Base-by-base conservation (phyloP, 2,888 invertebrate species). In the Phalera bucephala region DNA sequence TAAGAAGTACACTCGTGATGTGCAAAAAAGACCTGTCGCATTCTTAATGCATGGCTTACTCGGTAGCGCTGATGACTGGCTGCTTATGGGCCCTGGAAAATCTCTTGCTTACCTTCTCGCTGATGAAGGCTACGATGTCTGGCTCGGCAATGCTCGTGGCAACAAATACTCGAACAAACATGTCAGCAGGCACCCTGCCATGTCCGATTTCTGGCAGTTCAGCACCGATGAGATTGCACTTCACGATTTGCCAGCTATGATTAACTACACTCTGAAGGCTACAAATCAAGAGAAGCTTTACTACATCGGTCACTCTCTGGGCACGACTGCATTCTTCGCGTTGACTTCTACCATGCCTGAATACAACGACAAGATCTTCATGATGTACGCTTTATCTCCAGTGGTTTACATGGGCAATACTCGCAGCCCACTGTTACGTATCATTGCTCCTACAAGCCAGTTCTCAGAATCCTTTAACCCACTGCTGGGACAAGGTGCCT, bases 41-140 rank as follows among this genome's bases (percentile, higher is more conserved):
- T 80, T 93, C 40, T 52, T 93, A 22, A 85, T 92, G 79, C 93
- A 93, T 65, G 93, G 95, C 3, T 71, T 95, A 2, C 69, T 94
- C n/a, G 92, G 92, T 27, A 92, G 92, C 48, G 91, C 94, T 0
- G 91, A 93, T 15, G 92, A 93, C 68, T 96, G 93, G 92, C 80
- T 95, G 2, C 78, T 94, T 44, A 91, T 93, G 71, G 92, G 92
- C 9, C 92, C 92, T 0, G 78, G 89, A 37, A 91, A 91, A 42
- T 80, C 86, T 0, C 80, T 89, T 21, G 77, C 84, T 12, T 88
- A 77, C 62, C 51, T 77, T 43, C 70, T 89, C 9, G 62, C 79
- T 14, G 81, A 86, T 45, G 78, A 77, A 22, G 86, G 84, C 37
- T 82, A 72, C 53, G 87, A 88, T n/a, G 88, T 89, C 32, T 88